Percentiles rank a stretch among this genome's conserved stretches.
phyloP scores from a whole-genome alignment of 2,888 invertebrate genomes.

The Yponomeuta evonymella region DNA sequence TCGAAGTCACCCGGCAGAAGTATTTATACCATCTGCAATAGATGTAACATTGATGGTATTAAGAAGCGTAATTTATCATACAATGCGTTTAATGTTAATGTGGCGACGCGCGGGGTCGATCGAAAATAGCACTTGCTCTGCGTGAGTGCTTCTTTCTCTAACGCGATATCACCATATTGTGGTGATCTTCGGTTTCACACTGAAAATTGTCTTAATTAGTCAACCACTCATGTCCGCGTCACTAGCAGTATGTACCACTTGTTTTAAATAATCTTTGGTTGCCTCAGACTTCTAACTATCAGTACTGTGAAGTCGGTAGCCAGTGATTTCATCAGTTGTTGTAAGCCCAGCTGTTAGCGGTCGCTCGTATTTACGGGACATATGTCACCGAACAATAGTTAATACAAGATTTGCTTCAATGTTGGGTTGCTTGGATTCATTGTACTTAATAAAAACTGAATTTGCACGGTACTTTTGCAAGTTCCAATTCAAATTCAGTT shows the following conservation, averaged over 20 bases:
- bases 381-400: not conserved
- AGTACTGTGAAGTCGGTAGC: not conserved
- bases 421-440: no score
- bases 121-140: not conserved
- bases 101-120: not conserved
- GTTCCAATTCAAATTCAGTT: no score
- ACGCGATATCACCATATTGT: not conserved
- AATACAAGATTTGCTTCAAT: no score
- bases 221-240: not conserved
- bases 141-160: not conserved
- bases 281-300: not conserved
- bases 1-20: no score
- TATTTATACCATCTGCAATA: no score
- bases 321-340: not conserved
- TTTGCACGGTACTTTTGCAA: no score
- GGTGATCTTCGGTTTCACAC: not conserved
- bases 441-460: no score
- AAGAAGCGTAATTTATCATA: not conserved
- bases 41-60: no score
- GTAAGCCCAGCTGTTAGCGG: not conserved
- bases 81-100: not conserved
- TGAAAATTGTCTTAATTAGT: not conserved
- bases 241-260: not conserved
- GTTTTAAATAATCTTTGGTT: not conserved
- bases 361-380: not conserved